These are phyloP conservation scores for Notoglanidium macrostoma DNA, from an alignment of 2,797 vertebrate species.

Conservation along the genomic window DNA sequence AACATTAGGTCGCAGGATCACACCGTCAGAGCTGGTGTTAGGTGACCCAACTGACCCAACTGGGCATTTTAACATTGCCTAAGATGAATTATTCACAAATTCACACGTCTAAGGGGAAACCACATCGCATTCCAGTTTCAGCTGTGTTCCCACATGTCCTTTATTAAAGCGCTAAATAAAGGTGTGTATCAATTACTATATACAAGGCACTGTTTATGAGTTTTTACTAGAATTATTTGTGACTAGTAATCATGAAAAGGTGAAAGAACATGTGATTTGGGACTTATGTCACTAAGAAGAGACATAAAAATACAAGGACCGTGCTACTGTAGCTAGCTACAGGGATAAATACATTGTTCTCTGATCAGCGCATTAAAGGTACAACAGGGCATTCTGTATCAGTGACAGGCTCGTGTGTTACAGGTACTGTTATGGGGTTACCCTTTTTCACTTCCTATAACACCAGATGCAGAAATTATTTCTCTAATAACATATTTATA, in stretches of 20 bases:
- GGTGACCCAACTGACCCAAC: constrained; percentile 2
- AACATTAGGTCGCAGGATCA: constrained; percentile 14
- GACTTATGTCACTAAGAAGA: no score
- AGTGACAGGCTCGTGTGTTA: not conserved
- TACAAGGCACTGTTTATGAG: not conserved
- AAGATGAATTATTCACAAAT: constrained; percentile 17
- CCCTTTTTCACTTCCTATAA: no score
- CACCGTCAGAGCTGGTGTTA: constrained; percentile 7
- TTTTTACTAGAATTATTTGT: not conserved
- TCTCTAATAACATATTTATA: not conserved
- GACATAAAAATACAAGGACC: no score
- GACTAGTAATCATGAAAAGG: not conserved
- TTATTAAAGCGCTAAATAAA: not conserved
- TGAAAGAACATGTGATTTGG: not conserved
- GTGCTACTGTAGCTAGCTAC: not conserved
- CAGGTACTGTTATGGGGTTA: not conserved
- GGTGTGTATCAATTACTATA: not conserved
- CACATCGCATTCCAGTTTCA: not conserved
- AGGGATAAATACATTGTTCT: not conserved
- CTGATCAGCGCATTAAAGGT: not conserved
- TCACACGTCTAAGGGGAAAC: not conserved
- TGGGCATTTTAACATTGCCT: not conserved
- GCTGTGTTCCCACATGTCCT: not conserved
- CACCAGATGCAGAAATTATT: not conserved
- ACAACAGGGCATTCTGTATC: not conserved